Conservation (phyloP, 1,140 invertebrate species). For the Drosophila sp. region DNA sequence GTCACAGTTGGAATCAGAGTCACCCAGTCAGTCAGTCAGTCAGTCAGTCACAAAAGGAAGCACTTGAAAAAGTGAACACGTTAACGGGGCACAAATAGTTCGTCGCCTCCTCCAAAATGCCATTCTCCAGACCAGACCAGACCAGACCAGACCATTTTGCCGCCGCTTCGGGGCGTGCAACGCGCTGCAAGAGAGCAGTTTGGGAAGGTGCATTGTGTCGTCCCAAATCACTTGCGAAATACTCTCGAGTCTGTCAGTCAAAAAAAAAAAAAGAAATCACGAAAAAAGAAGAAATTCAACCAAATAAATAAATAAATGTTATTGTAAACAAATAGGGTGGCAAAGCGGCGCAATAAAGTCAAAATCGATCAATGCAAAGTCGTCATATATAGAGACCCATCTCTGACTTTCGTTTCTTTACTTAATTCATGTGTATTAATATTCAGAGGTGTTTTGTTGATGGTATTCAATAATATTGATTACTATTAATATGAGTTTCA, state of each 20-base stretch:
- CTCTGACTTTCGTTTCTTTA: not conserved
- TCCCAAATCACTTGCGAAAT: slow-evolving; percentile 71
- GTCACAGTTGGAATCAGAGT: slow-evolving; percentile 41
- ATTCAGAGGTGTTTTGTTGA: not conserved
- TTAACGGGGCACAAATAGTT: slow-evolving; percentile 76
- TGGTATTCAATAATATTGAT: too few species aligned
- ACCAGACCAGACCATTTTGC: slow-evolving; percentile 15
- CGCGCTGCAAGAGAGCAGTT: slow-evolving; percentile 15
- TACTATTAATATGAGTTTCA: too few species aligned
- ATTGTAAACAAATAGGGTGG: slow-evolving; percentile 55
- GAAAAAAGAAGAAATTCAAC: slow-evolving; percentile 27
- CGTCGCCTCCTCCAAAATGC: slow-evolving; percentile 67
- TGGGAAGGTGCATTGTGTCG: slow-evolving; percentile 57
- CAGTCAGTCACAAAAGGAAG: slow-evolving; percentile 66
- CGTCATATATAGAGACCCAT: not conserved
- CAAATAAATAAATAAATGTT: slow-evolving; percentile 18
- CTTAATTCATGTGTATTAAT: too few species aligned
- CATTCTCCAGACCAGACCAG: slow-evolving; percentile 29
- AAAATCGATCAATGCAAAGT: slow-evolving; percentile 17
- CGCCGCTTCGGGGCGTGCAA: slow-evolving; percentile 13
- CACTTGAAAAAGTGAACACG: slow-evolving; percentile 76
- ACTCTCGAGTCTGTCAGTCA: slow-evolving; percentile 74
- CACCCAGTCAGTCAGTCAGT: slow-evolving; percentile 37
- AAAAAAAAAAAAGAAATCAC: slow-evolving; percentile 26
- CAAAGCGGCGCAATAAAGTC: slow-evolving; percentile 24